phyloP scores from a whole-genome alignment of 1,140 invertebrate genomes.

The Zaprionus lachaisei region DNA sequence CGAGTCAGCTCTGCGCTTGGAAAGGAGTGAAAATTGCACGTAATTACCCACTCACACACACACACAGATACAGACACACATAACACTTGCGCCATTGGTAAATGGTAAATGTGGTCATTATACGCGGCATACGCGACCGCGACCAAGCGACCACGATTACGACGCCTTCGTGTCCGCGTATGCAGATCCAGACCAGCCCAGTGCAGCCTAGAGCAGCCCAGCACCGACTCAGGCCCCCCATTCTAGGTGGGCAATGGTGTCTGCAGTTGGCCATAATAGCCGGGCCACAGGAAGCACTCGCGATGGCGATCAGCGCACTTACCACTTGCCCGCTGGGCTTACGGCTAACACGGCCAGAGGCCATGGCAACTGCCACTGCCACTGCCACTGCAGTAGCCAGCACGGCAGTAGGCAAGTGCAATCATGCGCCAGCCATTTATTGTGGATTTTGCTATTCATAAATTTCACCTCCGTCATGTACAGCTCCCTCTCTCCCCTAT shows the following conservation, averaged over 20 bases:
- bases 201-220: conserved; percentile 6
- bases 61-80: conserved; percentile 11
- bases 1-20: conserved; percentile 54
- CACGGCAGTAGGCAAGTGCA: conserved; percentile 41
- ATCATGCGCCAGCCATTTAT: conserved; percentile 77
- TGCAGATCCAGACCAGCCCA: conserved; percentile 32
- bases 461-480: conserved; percentile 18
- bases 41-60: conserved; percentile 68
- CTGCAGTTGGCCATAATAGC: conserved; percentile 35
- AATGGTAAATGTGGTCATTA: conserved; percentile 78
- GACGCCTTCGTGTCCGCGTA: conserved; percentile 55
- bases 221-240: background rate
- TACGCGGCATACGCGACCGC: conserved; percentile 62
- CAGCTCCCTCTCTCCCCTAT: background rate
- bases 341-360: conserved; percentile 49
- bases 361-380: conserved; percentile 22
- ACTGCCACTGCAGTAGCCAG: conserved; percentile 50
- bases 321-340: conserved; percentile 58
- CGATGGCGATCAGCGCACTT: conserved; percentile 77
- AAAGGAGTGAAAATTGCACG: conserved; percentile 81
- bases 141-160: conserved; percentile 45
- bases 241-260: background rate
- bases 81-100: conserved; percentile 64
- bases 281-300: conserved; percentile 71
- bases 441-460: conserved; percentile 50